These are phyloP conservation scores for Lutjanus erythropterus DNA, from an alignment of 2,113 vertebrate genomes.

Conservation along the genomic window DNA sequence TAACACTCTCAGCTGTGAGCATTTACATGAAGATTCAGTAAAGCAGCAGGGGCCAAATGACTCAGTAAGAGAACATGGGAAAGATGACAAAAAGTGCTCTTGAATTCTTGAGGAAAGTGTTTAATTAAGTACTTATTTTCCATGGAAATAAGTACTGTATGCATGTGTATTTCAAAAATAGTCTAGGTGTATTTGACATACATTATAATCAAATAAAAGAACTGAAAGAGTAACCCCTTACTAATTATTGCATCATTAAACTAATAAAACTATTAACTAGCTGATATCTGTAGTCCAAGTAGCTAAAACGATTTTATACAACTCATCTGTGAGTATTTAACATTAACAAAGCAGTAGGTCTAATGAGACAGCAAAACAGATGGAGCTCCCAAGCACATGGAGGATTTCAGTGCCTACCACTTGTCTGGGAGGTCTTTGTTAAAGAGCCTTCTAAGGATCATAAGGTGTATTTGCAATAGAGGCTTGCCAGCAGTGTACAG, in stretches of 20 bases:
- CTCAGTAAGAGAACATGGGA: slow-evolving; percentile 27
- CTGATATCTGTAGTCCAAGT: slow-evolving; percentile 34
- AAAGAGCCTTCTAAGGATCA: slow-evolving; percentile 19
- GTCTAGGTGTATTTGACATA: background rate
- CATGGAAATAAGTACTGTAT: slow-evolving; percentile 19
- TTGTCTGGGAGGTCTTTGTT: slow-evolving; percentile 55
- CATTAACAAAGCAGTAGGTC: slow-evolving; percentile 53
- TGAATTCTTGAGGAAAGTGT: slow-evolving; percentile 30
- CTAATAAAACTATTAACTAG: background rate
- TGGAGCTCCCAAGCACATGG: slow-evolving; percentile 39
- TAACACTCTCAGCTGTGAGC: slow-evolving; percentile 48
- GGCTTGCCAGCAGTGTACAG: background rate
- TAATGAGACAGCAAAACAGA: slow-evolving; percentile 61
- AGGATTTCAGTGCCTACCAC: slow-evolving; percentile 42
- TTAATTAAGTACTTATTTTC: slow-evolving; percentile 34
- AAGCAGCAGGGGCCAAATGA: slow-evolving; percentile 59
- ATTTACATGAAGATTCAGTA: slow-evolving; percentile 53
- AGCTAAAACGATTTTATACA: slow-evolving; percentile 45
- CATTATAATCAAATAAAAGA: background rate
- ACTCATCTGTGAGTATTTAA: slow-evolving; percentile 70
- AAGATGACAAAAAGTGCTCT: slow-evolving; percentile 33
- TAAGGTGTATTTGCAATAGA: slow-evolving; percentile 13
- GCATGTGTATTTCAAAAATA: background rate
- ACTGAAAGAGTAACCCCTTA: background rate
- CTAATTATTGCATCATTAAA: slow-evolving; percentile 1